phyloP scores from a whole-genome alignment of 2,113 vertebrate genomes.

The Ariopsis seemanni region DNA sequence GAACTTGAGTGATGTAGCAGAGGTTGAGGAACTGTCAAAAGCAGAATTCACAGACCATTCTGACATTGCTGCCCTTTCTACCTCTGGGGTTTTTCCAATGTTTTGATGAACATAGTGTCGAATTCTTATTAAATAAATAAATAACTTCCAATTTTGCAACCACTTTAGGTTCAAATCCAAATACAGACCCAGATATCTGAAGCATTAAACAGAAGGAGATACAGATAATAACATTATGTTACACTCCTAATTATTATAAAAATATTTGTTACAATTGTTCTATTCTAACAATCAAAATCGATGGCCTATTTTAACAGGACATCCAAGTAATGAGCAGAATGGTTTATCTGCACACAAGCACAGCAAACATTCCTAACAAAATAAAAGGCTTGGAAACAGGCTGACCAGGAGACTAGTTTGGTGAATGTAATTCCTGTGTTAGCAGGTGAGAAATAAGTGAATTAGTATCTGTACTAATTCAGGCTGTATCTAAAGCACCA shows the following conservation, averaged over 20 bases:
- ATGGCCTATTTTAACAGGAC: not conserved
- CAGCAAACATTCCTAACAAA: not conserved
- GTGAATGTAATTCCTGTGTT: not conserved
- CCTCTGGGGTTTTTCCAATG: no score
- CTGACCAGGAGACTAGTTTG: not conserved
- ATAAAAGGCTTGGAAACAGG: not conserved
- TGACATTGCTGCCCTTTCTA: not conserved
- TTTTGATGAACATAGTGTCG: not conserved
- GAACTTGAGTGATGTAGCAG: not conserved
- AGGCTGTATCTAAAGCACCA: constrained; percentile 57
- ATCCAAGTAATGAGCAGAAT: not conserved
- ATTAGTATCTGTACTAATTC: no score
- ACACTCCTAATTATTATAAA: not conserved
- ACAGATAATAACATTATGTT: not conserved
- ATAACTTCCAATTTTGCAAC: not conserved
- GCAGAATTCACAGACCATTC: not conserved
- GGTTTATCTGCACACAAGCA: not conserved
- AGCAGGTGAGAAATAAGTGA: constrained; percentile 36
- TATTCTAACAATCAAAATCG: not conserved
- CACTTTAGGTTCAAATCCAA: not conserved
- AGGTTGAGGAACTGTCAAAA: not conserved
- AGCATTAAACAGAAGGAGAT: not conserved
- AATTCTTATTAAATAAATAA: not conserved
- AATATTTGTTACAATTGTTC: not conserved
- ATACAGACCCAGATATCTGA: not conserved